phyloP scores from a whole-genome alignment of 1,140 invertebrate species.

The Drosophila grimshawi region DNA sequence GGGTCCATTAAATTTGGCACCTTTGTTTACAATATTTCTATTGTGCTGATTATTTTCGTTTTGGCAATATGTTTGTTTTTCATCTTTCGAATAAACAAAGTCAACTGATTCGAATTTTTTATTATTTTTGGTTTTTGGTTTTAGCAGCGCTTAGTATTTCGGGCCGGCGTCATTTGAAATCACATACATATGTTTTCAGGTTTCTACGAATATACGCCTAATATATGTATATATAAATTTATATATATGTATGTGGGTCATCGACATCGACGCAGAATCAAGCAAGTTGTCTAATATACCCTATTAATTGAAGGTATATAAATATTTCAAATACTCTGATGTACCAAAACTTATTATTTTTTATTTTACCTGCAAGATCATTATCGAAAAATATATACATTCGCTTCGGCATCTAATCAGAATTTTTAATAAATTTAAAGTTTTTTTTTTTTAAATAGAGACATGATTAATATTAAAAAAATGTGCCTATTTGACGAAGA shows the following conservation, averaged over 20 bases:
- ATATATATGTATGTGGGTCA: slow-evolving; percentile 64
- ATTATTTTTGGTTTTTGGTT: slow-evolving; percentile 15
- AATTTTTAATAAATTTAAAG: not conserved
- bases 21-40: slow-evolving; percentile 45
- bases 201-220: not conserved
- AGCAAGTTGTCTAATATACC: slow-evolving; percentile 18
- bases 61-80: slow-evolving; percentile 44
- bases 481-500: not conserved
- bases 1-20: slow-evolving; percentile 11
- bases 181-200: slow-evolving; percentile 1
- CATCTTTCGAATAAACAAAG: slow-evolving; percentile 70
- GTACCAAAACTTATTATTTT: no score
- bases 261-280: slow-evolving; percentile 42
- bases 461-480: not conserved
- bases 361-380: no score
- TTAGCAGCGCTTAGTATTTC: slow-evolving; percentile 36
- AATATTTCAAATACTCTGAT: not conserved
- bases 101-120: slow-evolving; percentile 62
- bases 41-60: slow-evolving; percentile 16
- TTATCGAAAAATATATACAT: no score
- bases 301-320: not conserved
- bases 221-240: not conserved
- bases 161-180: slow-evolving; percentile 30
- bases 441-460: not conserved
- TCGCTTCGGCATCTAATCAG: no score